phyloP scores from a whole-genome alignment of 1,140 invertebrate genomes.

The Trichoplusia ni region DNA sequence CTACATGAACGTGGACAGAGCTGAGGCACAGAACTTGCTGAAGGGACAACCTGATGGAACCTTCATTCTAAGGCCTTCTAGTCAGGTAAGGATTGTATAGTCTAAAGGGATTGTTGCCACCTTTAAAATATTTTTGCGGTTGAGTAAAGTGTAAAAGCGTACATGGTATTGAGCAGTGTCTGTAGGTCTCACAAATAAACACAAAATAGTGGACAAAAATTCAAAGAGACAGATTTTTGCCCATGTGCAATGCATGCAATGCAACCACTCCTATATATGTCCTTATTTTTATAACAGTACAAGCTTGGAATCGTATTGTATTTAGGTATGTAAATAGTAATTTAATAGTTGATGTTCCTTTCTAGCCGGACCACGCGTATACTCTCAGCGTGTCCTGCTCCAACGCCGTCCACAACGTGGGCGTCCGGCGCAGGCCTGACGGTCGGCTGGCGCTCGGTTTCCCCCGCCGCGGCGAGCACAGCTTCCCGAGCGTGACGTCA shows the following conservation, averaged over 20 bases:
- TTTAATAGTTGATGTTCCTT: too few species aligned
- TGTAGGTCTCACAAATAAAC: too few species aligned
- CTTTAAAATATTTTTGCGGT: too few species aligned
- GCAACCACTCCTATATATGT: too few species aligned
- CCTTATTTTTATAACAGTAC: too few species aligned
- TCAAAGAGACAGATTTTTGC: too few species aligned
- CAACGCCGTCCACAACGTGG: constrained; percentile 75
- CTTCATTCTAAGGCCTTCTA: constrained; percentile 74
- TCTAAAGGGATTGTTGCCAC: too few species aligned
- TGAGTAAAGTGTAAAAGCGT: too few species aligned
- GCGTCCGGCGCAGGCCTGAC: constrained; percentile 65
- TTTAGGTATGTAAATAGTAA: too few species aligned
- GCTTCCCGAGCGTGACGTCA: constrained; percentile 67
- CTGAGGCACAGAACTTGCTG: constrained; percentile 70
- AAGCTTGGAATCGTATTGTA: too few species aligned
- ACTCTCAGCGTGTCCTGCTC: constrained; percentile 70
- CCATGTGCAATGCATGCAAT: too few species aligned
- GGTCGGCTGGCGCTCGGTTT: constrained; percentile 72
- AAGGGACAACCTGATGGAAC: constrained; percentile 74
- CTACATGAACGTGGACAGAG: constrained; percentile 76
- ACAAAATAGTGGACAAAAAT: too few species aligned
- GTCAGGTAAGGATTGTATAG: constrained; percentile 59
- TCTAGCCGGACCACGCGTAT: constrained; percentile 72
- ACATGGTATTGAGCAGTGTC: not conserved
- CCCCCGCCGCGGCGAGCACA: constrained; percentile 61